Evolutionary conservation across 2,113 vertebrate species (phyloP).

Genomic region (Pao palembangensis): DNA sequence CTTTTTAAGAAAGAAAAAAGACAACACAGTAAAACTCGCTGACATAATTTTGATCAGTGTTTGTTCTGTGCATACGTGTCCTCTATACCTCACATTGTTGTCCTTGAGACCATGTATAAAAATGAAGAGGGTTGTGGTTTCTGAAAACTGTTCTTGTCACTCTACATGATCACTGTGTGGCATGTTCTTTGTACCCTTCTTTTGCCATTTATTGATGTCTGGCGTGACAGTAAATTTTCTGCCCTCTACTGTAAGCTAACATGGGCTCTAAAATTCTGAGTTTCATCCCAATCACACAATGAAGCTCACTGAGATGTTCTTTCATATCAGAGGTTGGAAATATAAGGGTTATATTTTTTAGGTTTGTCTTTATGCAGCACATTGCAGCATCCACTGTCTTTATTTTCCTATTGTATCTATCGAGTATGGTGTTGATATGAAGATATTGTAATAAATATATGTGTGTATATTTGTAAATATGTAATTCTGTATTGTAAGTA

Average conservation of each 20-base stretch:
- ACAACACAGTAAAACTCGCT: slow-evolving; percentile 8
- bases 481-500: slow-evolving; percentile 77
- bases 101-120: slow-evolving; percentile 53
- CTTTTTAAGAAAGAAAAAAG: slow-evolving; percentile 2
- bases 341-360: slow-evolving; percentile 59
- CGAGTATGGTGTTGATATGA: slow-evolving; percentile 62
- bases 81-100: slow-evolving; percentile 57
- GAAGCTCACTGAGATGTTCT: slow-evolving; percentile 35
- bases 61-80: slow-evolving; percentile 63
- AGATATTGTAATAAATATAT: slow-evolving; percentile 59
- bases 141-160: slow-evolving; percentile 29
- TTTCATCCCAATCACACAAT: slow-evolving; percentile 34
- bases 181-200: slow-evolving; percentile 37
- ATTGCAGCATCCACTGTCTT: slow-evolving; percentile 71
- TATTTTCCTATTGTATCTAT: slow-evolving; percentile 73
- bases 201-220: slow-evolving; percentile 21
- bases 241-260: slow-evolving; percentile 42
- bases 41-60: slow-evolving; percentile 39
- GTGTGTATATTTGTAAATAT: slow-evolving; percentile 78
- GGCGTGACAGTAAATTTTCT: slow-evolving; percentile 50
- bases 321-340: slow-evolving; percentile 35
- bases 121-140: slow-evolving; percentile 45
- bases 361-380: slow-evolving; percentile 74
- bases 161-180: slow-evolving; percentile 35
- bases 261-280: slow-evolving; percentile 52